phyloP scores from a whole-genome alignment of 2,113 vertebrate species.

The Poicephalus gulielmi region DNA sequence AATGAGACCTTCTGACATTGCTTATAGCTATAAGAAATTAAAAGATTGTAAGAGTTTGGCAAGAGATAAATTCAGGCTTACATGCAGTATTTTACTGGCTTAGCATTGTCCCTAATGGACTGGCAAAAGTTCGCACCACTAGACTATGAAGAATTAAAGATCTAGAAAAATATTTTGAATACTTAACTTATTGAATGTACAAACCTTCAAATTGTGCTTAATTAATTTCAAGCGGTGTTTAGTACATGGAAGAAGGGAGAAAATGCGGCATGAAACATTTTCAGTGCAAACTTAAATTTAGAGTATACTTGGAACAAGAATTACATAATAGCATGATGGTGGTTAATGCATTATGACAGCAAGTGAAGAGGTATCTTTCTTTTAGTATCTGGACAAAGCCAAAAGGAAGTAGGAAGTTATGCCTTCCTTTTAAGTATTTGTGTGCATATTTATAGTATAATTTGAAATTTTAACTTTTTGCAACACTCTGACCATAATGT shows the following conservation, averaged over 20 bases:
- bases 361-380: not conserved
- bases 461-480: not conserved
- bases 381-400: not conserved
- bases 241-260: not conserved
- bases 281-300: not conserved
- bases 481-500: not conserved
- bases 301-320: not conserved
- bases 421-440: not conserved
- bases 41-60: not conserved
- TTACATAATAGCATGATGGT: not conserved
- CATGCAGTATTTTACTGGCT: not conserved
- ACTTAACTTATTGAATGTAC: not conserved
- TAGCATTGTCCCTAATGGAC: not conserved
- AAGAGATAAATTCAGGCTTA: not conserved
- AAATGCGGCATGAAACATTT: not conserved
- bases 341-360: not conserved
- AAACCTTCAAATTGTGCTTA: not conserved
- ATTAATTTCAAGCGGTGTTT: not conserved
- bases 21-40: not conserved
- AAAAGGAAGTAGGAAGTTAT: slow-evolving; percentile 46
- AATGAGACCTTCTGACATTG: not conserved
- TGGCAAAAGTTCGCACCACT: not conserved
- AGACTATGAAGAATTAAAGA: not conserved
- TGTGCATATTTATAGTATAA: not conserved
- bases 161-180: not conserved